Evolutionary conservation across 1,140 invertebrate species (phyloP), one percentile per base, ranked within the genome.

Genomic region (Diploscapter pachys): DNA sequence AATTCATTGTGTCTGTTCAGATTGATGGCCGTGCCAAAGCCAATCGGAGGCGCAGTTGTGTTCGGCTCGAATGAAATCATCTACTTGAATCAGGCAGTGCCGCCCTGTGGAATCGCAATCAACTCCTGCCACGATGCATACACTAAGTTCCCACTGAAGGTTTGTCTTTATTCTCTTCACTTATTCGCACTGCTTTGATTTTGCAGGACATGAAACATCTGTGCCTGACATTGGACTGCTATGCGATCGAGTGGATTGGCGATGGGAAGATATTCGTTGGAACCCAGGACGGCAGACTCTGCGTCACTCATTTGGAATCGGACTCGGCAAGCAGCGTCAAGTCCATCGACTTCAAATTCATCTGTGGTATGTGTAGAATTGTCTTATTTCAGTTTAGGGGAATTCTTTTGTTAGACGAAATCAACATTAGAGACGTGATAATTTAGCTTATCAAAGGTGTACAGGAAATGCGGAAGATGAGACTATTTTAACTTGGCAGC

Each of bases 61-160:
- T 78, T 85, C 72, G 88, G 88, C 50, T 84, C 85, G 4, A 89
- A 88, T 80, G 87, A 87, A 3, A 75, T 88, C 48, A 80, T 89
- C 49, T 89, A 89, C 76, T 78, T 89, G 52, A 89, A 88, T 75
- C 96, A 99, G 87, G 97, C 95, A 86, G 93, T 98, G 4, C 96
- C 96, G 4, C 93, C 95, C 0, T 98, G 95, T 87, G 96, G 94
- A 6, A 93, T 98, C 5, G 93, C 94, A 0, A 86, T 99, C 0
- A 99, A 98, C 86, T 93, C 91, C 82, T 90, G 96, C 76, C 92
- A 93, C 3, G 92, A 95, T 66, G 89, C 90, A 67, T 92, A 91
- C 79, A 95, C 95, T 52, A 57, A 86, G 51, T 85, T 86, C 73
- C 83, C 84, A 4, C 53, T 86, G 13, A 80, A 77, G 59, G 76